Base-by-base conservation (phyloP, 2,113 vertebrate genomes). In the Gavialis gangeticus region DNA sequence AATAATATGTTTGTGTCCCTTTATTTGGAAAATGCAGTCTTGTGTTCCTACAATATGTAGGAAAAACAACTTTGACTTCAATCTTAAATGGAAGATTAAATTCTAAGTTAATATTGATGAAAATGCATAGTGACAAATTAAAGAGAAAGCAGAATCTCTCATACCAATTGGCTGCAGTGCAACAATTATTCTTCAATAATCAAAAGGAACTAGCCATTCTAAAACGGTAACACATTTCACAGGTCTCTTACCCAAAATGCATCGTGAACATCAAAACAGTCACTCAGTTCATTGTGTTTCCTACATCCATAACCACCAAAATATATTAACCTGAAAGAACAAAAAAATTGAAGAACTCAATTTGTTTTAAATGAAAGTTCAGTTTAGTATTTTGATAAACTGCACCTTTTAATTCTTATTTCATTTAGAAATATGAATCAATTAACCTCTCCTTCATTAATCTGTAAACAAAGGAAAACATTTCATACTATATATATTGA, bases 241-340 rank as follows among this genome's bases (percentile, higher is more conserved):
- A 46, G 46, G 27, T 84, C 67, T 90, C 98, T 98, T 98, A 99
- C 99, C 99, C 99, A 99, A 94, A 99, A 99, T 6, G 98, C 98
- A 97, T 99, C 99, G 89, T 99, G 99, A 90, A 99, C 98, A 94
- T 99, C 98, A 93, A 99, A 99, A 96, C 97, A 98, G 78, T 98
- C 98, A 55, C 96, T 98, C 28, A 99, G 97, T 83, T 99, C 98
- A 55, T 83, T 98, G 84, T 98, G 98, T 69, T 97, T 98, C 97
- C 99, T 99, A 97, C 98, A 99, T 82, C 99, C 99, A 90, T 99
- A 99, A 78, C 99, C 99, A 96, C 99, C 99, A 95, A 99, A 99
- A 97, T 99, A 99, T 95, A 99, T 98, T 14, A 99, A 96, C 91
- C 99, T 99, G 88, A 37, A 97, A 96, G 69, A 89, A 66, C 9